Percentiles rank a stretch among this genome's conserved stretches.
Evolutionary conservation across 2,888 invertebrate genomes (phyloP).

Genomic region (Phorcus lineatus): DNA sequence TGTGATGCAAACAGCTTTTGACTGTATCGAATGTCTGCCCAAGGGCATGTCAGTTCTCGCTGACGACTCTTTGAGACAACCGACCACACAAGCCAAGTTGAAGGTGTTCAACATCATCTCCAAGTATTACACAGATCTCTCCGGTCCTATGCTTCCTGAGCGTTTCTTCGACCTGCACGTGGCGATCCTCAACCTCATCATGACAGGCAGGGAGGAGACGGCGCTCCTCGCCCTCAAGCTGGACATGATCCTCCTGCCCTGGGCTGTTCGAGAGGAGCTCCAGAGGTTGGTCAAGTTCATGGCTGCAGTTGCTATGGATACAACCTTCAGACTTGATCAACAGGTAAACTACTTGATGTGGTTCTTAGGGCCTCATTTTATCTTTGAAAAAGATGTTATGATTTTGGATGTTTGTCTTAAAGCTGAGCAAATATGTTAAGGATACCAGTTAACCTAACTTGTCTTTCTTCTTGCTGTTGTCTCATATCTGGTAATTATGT

Average conservation of each 20-base stretch:
- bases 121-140: constrained; percentile 58
- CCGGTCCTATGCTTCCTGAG: constrained; percentile 65
- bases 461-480: too few species aligned
- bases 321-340: constrained; percentile 53
- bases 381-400: too few species aligned
- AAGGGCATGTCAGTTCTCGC: constrained; percentile 65
- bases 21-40: constrained; percentile 68
- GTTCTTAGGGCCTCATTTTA: too few species aligned
- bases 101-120: constrained; percentile 67
- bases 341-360: constrained; percentile 58
- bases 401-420: too few species aligned
- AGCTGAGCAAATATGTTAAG: too few species aligned
- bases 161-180: constrained; percentile 70
- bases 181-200: constrained; percentile 68
- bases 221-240: constrained; percentile 69
- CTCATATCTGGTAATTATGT: too few species aligned
- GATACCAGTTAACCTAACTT: too few species aligned
- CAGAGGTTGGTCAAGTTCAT: constrained; percentile 69
- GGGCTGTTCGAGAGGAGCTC: constrained; percentile 65
- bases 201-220: constrained; percentile 54
- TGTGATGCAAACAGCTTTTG: constrained; percentile 66
- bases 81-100: constrained; percentile 58
- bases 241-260: constrained; percentile 67
- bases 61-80: constrained; percentile 56
- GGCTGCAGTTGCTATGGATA: constrained; percentile 58